A percentile compares a stretch with the other conserved stretches of the same genome.
phyloP scores from a whole-genome alignment of 37 sponge, comb jelly and placozoan genomes.

The Chondrosia reniformis region DNA sequence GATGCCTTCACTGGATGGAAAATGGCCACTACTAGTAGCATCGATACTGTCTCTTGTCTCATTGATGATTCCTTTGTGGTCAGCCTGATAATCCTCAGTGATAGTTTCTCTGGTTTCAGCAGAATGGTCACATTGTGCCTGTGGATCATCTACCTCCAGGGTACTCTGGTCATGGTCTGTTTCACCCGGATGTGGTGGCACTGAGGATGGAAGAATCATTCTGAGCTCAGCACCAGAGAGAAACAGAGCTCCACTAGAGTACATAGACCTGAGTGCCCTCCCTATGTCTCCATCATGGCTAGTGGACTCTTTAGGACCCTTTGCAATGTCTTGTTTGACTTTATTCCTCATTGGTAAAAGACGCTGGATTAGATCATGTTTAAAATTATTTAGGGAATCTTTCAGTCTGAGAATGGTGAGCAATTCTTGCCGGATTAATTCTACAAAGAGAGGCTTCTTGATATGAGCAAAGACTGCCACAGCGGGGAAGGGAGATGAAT shows the following conservation, averaged over 20 bases:
- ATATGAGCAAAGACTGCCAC: constrained; percentile 37
- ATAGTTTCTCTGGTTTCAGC: neutral
- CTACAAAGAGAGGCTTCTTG: constrained; percentile 6
- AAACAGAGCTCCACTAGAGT: constrained; percentile 1
- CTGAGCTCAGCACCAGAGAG: neutral
- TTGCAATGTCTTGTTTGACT: neutral
- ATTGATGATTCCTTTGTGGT: neutral
- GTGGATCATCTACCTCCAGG: neutral
- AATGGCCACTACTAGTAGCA: too few species aligned
- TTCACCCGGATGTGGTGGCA: neutral
- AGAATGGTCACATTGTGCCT: too few species aligned
- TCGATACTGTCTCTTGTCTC: too few species aligned
- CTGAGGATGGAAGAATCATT: neutral
- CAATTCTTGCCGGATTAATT: constrained; percentile 49
- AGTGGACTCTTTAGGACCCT: neutral
- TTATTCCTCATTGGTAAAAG: constrained; percentile 4
- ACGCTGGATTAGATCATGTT: constrained; percentile 21
- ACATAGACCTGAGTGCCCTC: neutral
- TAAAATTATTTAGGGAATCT: constrained; percentile 54
- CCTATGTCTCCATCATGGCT: neutral
- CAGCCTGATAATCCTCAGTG: neutral
- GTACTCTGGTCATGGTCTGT: neutral
- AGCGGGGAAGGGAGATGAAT: neutral
- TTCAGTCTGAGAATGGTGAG: constrained; percentile 56
- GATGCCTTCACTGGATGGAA: too few species aligned